Percentiles rank a stretch among this genome's conserved stretches.
These are phyloP conservation scores for Oxystoma pomonae DNA, from an alignment of 2,888 invertebrate genomes.

Conservation along the genomic window DNA sequence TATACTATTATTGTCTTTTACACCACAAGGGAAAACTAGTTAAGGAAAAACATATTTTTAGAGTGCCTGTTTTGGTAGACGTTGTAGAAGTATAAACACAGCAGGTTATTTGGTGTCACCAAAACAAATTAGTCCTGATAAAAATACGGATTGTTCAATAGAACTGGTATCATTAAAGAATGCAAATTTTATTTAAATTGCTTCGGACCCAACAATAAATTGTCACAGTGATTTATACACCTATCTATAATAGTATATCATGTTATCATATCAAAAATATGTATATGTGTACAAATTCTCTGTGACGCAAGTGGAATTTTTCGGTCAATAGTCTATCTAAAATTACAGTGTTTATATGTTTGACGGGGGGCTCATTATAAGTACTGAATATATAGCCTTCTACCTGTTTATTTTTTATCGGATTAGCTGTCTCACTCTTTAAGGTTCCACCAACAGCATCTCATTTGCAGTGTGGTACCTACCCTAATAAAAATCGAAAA, in stretches of 20 bases:
- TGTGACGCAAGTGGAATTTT: too few species aligned
- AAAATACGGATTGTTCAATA: not conserved
- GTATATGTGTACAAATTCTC: too few species aligned
- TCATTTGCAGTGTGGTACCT: slow-evolving; percentile 1
- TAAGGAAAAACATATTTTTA: too few species aligned
- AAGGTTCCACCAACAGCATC: slow-evolving; percentile 28
- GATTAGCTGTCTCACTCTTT: slow-evolving; percentile 21
- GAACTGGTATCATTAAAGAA: not conserved
- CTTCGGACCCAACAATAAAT: not conserved
- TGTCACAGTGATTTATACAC: not conserved
- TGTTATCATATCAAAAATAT: too few species aligned
- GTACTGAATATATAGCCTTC: slow-evolving; percentile 38
- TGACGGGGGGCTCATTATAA: slow-evolving; percentile 36
- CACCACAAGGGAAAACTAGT: too few species aligned
- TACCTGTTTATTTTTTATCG: slow-evolving; percentile 40
- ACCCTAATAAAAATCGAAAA: too few species aligned
- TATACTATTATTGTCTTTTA: too few species aligned
- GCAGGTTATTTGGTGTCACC: not conserved
- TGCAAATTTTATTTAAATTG: not conserved
- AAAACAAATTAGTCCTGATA: not conserved
- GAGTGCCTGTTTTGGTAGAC: too few species aligned
- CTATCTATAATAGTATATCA: too few species aligned
- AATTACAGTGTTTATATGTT: slow-evolving; percentile 7
- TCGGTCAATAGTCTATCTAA: too few species aligned
- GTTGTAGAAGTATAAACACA: too few species aligned